Evolutionary conservation across 2,888 invertebrate genomes (phyloP), one percentile per base, ranked within the genome.

Genomic region (Marasmarcha lunaedactyla): DNA sequence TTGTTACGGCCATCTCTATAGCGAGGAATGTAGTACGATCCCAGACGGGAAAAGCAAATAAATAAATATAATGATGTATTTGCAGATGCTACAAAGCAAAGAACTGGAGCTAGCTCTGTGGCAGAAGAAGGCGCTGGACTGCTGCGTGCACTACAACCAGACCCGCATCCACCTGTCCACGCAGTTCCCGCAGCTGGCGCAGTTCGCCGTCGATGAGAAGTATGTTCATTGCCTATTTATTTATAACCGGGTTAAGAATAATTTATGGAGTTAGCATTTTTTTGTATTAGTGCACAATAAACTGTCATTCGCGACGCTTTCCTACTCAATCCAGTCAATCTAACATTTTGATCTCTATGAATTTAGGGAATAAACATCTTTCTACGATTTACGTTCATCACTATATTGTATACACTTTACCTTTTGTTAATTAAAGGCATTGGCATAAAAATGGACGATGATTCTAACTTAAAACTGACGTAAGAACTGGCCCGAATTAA

Each of bases 71-170:
- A 11, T 7, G 10, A 30, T 10, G 30, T 7, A 30, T 30, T 37
- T 43, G 1, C 51, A 83, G 79, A 72, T 72, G 67, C 53, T 78
- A 45, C 43, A 54, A 1, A 60, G 51, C 40, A 74, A 72, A 35
- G 84, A 83, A 49, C 62, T 59, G 0, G 81, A 79, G 53, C 51
- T 84, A 51, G 71, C 72, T 0, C 52, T 59, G 12, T 78, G 74
- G 74, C 84, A 81, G 64, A 69, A 70, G 58, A 63, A 61, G 43
- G 60, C 76, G 0, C 47, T 84, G 43, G 71, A 71, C 53, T 63
- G 67, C 40, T 79, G 81, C 46, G 61, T 71, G 50, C 62, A 71
- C 55, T 77, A 76, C 64, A 74, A 77, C 44, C 73, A 76, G 52
- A 64, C 58, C 0, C 69, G 81, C 39, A 69, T 81, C 1, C 70